Conservation (phyloP, 2,797 vertebrate species). For the Macropodus opercularis region DNA sequence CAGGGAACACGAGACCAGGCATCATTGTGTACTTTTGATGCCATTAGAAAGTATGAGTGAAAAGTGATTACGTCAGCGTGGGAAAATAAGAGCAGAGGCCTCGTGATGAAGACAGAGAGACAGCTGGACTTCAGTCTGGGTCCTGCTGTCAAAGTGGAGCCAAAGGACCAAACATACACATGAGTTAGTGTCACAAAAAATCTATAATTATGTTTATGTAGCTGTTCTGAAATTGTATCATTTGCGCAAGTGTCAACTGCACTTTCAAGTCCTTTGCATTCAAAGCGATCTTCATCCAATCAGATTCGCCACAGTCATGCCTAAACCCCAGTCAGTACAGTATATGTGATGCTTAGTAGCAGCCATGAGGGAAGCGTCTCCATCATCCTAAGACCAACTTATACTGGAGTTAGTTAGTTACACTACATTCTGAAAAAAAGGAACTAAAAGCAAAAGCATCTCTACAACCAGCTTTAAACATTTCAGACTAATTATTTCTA, state of each 20-base stretch:
- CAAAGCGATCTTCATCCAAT: too few relatives aligned
- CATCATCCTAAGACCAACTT: too few relatives aligned
- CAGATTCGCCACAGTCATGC: too few relatives aligned
- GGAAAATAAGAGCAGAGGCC: background rate
- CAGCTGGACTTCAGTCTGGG: too few relatives aligned
- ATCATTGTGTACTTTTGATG: background rate
- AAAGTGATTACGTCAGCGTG: background rate
- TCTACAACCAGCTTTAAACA: background rate
- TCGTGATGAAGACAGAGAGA: too few relatives aligned
- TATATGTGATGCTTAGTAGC: too few relatives aligned
- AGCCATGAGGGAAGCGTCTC: too few relatives aligned
- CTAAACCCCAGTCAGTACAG: too few relatives aligned
- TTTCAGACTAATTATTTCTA: background rate
- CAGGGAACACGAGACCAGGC: background rate
- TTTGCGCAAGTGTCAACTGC: slow-evolving; percentile 32
- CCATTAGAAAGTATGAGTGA: background rate
- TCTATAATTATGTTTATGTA: slow-evolving; percentile 13
- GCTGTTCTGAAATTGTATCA: slow-evolving; percentile 26
- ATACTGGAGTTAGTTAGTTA: background rate
- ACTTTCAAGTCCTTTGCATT: too few relatives aligned
- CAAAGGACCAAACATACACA: background rate
- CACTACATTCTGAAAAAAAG: too few relatives aligned
- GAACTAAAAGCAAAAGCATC: background rate
- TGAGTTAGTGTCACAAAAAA: background rate
- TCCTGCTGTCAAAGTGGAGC: slow-evolving; percentile 10